phyloP scores from a whole-genome alignment of 2,888 invertebrate genomes.

The Spodoptera picta region DNA sequence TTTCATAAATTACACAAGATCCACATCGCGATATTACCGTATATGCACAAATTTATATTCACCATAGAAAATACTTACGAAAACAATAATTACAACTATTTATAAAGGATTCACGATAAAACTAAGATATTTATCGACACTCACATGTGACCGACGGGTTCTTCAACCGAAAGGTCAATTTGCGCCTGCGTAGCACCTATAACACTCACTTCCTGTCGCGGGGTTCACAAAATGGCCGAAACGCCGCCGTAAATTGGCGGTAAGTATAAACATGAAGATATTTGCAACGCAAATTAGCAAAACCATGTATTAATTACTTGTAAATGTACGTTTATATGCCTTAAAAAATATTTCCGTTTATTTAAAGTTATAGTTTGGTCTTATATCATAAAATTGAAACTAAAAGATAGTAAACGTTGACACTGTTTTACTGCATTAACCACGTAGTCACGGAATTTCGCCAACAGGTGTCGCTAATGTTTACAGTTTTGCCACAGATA shows the following conservation, averaged over 20 bases:
- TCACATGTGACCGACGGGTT: constrained; percentile 97
- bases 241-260: constrained; percentile 76
- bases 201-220: constrained; percentile 88
- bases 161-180: constrained; percentile 94
- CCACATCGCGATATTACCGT: constrained; percentile 74
- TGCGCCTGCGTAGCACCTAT: constrained; percentile 92
- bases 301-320: neutral
- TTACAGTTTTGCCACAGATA: constrained; percentile 36
- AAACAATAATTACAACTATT: constrained; percentile 81
- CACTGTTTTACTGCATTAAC: constrained; percentile 37
- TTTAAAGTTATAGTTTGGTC: neutral
- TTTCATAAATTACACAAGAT: constrained; percentile 81
- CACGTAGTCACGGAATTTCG: neutral
- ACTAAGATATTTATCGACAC: constrained; percentile 90
- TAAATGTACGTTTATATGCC: too few species aligned
- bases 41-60: constrained; percentile 81
- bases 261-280: constrained; percentile 64
- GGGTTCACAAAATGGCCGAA: constrained; percentile 85
- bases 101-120: constrained; percentile 84
- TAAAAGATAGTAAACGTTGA: constrained; percentile 30
- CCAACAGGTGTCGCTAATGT: constrained; percentile 38
- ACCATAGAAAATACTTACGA: constrained; percentile 86
- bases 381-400: neutral
- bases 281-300: neutral
- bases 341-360: neutral